These are phyloP conservation scores for Eonycteris spelaea DNA, from an alignment of 2,113 vertebrate genomes.

Conservation along the genomic window DNA sequence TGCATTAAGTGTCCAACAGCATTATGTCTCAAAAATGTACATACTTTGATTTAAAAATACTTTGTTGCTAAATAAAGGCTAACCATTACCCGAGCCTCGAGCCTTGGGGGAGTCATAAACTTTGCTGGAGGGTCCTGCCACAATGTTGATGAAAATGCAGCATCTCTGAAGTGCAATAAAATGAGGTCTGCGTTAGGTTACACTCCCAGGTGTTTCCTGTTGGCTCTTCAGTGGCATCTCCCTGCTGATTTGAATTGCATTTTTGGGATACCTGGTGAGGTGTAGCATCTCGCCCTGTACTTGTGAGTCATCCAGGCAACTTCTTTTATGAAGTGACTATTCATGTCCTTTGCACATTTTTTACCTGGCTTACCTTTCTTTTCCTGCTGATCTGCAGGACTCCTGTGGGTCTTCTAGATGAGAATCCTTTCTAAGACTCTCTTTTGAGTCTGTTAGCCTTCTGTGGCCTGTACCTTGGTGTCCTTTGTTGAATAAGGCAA, in stretches of 20 bases:
- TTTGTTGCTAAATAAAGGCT: background rate
- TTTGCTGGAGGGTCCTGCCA: background rate
- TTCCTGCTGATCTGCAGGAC: background rate
- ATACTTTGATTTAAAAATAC: background rate
- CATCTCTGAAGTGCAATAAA: background rate
- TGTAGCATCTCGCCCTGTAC: background rate
- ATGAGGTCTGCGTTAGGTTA: background rate
- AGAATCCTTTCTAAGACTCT: background rate
- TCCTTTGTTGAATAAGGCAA: background rate
- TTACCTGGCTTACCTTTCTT: background rate
- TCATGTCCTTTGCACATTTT: background rate
- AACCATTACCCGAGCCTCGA: background rate
- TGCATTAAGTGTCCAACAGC: background rate
- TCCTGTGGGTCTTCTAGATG: background rate
- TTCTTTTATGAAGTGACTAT: background rate
- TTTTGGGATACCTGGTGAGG: background rate
- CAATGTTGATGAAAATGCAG: background rate
- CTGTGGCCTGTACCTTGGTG: background rate
- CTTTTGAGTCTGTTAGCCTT: background rate
- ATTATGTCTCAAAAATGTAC: background rate
- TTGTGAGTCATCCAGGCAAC: background rate
- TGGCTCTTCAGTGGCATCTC: background rate
- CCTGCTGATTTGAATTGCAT: background rate
- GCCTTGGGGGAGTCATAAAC: background rate
- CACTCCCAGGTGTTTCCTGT: background rate